Evolutionary conservation across 2,113 vertebrate species (phyloP), one percentile per base, ranked within the genome.

Genomic region (Nettapus auritus): DNA sequence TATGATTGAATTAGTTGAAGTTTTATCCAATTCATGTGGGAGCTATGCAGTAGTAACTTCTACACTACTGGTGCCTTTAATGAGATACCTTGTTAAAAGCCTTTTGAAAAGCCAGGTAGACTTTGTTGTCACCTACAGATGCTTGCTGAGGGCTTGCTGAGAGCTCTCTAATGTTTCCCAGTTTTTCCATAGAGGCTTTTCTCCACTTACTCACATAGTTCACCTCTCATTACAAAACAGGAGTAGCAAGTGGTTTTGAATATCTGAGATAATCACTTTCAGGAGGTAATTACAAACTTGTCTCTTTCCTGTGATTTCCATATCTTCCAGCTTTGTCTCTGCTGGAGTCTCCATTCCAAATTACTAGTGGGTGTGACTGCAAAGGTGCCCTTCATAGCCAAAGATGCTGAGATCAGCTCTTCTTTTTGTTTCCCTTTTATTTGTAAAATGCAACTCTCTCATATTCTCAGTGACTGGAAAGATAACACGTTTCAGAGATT

Each of bases 231-330:
- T 93, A 90, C 3, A 9, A 88, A 90, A 46, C 59, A 71, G 40
- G 11, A 88, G 33, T 69, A 88, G 52, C 40, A 70, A 86, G 57
- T 70, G 60, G 86, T 83, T 95, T 86, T 78, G 82, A 97, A 71
- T 88, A 90, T 75, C 88, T 86, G 46, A 90, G 64, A 62, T 69
- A 95, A 93, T 85, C 48, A 68, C 29, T 87, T 93, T 90, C 73
- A 87, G 66, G 48, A 95, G 48, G 26, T 92, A 94, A 93, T 84
- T 94, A 86, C 48, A 84, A 90, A 92, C n/a, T 67, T 89, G n/a
- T 52, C 77, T 86, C 9, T 79, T 96, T 88, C 42, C 46, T 46
- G 46, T 94, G 86, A 86, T 92, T 92, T 88, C 75, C 80, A 68
- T 68, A 69, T 83, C 77, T 93, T 93, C 64, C 92, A 56, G 28